Evolutionary conservation across 2,888 invertebrate species (phyloP), one percentile per base, ranked within the genome.

Genomic region (Euphydryas editha): DNA sequence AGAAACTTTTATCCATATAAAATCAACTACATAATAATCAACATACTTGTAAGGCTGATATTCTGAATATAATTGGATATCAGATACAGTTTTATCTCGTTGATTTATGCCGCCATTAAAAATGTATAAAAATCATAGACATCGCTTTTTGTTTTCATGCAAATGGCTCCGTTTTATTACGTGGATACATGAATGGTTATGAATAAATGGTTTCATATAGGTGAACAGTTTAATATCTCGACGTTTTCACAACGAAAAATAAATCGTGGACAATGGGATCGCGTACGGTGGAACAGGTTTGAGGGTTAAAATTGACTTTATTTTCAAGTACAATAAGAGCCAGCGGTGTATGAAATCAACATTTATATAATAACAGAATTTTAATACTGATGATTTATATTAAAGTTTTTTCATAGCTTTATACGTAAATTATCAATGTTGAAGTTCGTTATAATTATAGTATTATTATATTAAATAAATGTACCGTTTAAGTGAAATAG

Each of bases 101-200:
- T 83, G 86, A 88, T 88, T 88, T 88, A 88, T 85, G 76, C 75
- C 73, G 75, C 79, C 81, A 87, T 86, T 86, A 86, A 83, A 82
- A 76, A 76, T 78, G 70, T 75, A 78, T 82, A 82, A 87, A 83
- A 86, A 85, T 84, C 82, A 84, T 80, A 83, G 81, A 79, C 79
- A 73, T 73, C 70, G 54, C 77, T 80, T 79, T 76, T 73, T 75
- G 75, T 83, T 81, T 81, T 78, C 78, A 83, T 81, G 81, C 78
- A 82, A 83, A 85, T 83, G 79, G 78, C 80, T 80, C 75, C 74
- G 78, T 81, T 83, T 79, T 80, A 81, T 82, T 83, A 78, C 75
- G 68, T 68, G 73, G 67, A 72, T 72, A 72, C 72, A 71, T 62
- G 73, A 64, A 59, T 60, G 51, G 56, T n/a, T 63, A 63, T 69